phyloP scores from a whole-genome alignment of 2,888 invertebrate species.

The Volucella zonaria region DNA sequence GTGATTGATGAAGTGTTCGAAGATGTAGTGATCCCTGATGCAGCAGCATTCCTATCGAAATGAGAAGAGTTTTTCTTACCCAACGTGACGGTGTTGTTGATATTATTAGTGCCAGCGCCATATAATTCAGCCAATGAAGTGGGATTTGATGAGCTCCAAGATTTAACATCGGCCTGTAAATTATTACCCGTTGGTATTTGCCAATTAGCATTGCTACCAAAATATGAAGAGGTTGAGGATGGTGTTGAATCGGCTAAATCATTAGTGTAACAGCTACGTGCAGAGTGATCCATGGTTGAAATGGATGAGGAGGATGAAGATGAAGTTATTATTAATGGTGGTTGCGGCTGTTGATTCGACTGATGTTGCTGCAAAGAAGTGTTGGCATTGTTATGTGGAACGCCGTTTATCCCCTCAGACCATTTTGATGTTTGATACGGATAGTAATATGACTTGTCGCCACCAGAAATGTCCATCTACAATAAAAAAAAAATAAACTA shows the following conservation, averaged over 20 bases:
- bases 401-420: conserved; percentile 79
- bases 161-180: conserved; percentile 75
- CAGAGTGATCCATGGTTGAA: conserved; percentile 68
- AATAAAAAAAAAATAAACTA: conserved; percentile 31
- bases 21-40: conserved; percentile 18
- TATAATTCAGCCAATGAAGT: conserved; percentile 76
- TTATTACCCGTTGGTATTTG: conserved; percentile 75
- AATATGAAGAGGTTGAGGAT: conserved; percentile 72
- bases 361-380: conserved; percentile 39
- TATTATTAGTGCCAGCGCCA: conserved; percentile 68
- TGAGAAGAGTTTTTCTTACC: conserved; percentile 68
- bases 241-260: conserved; percentile 62
- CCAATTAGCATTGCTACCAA: conserved; percentile 74
- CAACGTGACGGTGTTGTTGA: conserved; percentile 45
- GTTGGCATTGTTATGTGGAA: conserved; percentile 62
- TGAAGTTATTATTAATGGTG: conserved; percentile 55
- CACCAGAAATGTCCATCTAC: conserved; percentile 65
- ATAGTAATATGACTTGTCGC: conserved; percentile 65
- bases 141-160: conserved; percentile 76
- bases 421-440: conserved; percentile 77
- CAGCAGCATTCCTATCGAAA: conserved; percentile 60
- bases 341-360: conserved; percentile 63
- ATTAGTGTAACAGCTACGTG: conserved; percentile 62
- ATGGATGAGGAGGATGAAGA: conserved; percentile 68
- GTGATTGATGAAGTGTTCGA: conserved; percentile 71